phyloP scores from a whole-genome alignment of 2,888 invertebrate genomes.

The Chloroclystis v-ata region DNA sequence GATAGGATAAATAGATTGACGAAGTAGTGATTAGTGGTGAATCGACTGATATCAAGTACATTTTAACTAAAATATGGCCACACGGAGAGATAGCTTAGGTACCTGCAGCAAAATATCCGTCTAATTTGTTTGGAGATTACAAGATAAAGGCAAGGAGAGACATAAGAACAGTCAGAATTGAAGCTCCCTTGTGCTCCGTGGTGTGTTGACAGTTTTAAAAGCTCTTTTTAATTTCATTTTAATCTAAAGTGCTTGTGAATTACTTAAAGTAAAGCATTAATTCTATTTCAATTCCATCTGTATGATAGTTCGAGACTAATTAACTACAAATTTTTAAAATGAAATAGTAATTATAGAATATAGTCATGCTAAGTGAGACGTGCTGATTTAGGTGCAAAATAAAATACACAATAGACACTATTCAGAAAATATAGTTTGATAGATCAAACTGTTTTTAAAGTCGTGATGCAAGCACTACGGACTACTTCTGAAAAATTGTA shows the following conservation, averaged over 20 bases:
- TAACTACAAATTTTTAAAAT: conserved; percentile 6
- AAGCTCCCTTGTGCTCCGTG: conserved; percentile 12
- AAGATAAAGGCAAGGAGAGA: no score
- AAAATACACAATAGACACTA: conserved; percentile 33
- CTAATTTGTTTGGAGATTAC: no score
- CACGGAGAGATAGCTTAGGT: no score
- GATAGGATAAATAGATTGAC: no score
- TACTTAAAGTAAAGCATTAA: conserved; percentile 16
- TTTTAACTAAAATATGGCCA: no score
- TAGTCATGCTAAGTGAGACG: conserved; percentile 35
- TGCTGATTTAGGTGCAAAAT: conserved; percentile 39
- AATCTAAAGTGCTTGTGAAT: conserved; percentile 24
- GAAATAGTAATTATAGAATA: conserved; percentile 13
- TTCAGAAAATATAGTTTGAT: conserved; percentile 28
- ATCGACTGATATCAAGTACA: no score
- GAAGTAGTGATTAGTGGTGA: no score
- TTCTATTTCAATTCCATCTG: conserved; percentile 7
- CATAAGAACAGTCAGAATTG: not conserved
- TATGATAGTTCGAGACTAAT: conserved; percentile 5
- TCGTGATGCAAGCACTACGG: conserved; percentile 49
- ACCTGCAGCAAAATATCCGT: no score
- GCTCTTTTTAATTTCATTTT: conserved; percentile 22
- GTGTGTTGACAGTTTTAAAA: conserved; percentile 25
- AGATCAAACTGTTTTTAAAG: conserved; percentile 25
- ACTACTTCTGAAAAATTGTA: conserved; percentile 34